Conservation (phyloP, 2,888 invertebrate species). For the Lomographa bimaculata region DNA sequence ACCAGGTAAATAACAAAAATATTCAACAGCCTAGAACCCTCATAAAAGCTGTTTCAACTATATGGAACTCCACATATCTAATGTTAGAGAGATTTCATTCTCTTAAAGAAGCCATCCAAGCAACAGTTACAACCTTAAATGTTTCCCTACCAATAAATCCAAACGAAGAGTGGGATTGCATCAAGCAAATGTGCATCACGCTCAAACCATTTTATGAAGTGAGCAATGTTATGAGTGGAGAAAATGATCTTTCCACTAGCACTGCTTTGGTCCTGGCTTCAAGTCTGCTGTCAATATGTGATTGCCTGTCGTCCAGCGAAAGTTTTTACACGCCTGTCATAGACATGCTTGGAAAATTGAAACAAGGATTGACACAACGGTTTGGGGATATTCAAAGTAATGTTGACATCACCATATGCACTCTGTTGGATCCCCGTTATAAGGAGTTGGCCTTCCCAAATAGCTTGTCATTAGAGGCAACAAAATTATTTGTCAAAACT, state of each 20-base stretch:
- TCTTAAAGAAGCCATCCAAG: constrained; percentile 17
- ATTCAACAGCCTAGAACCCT: constrained; percentile 8
- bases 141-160: constrained; percentile 13
- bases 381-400: too few relatives aligned
- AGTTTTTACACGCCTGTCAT: too few relatives aligned
- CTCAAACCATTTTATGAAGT: constrained; percentile 13
- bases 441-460: too few relatives aligned
- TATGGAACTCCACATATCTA: constrained; percentile 20
- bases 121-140: constrained; percentile 14
- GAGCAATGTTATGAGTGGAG: constrained; percentile 10
- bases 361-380: constrained; percentile 1
- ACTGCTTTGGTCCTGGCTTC: constrained; percentile 4
- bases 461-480: too few relatives aligned
- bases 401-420: not conserved
- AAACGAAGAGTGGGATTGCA: constrained; percentile 14
- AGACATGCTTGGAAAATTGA: not conserved
- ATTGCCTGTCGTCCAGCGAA: not conserved
- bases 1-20: constrained; percentile 13
- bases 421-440: not conserved
- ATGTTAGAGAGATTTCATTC: constrained; percentile 19
- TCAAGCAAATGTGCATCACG: constrained; percentile 9
- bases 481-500: too few relatives aligned
- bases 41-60: constrained; percentile 11
- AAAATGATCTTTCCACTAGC: constrained; percentile 17
- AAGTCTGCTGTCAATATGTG: not conserved